Base-by-base conservation (phyloP, 2,797 vertebrate species). In the Anguilla marmorata region DNA sequence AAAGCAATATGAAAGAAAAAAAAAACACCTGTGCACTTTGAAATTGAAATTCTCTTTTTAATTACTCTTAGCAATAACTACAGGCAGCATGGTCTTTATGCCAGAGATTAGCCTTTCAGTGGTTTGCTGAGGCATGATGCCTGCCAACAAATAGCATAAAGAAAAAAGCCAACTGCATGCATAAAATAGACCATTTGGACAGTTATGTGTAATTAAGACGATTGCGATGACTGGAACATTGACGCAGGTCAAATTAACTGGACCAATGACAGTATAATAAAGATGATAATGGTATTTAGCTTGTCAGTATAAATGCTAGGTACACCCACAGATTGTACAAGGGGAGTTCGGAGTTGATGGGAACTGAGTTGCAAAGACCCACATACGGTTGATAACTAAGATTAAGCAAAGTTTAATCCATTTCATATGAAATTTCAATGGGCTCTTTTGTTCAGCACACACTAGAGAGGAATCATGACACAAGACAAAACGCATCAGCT, bases 151-250 rank as follows among this genome's bases (percentile, higher is more conserved):
- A 60, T 37, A 33, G 19, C 3, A 9, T 58, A 0, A 30, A 56
- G 84, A 85, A 45, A 88, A 86, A 48, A 63, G 14, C 27, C 41
- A 72, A 79, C 80, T 48, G 54, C 14, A 79, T 76, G 82, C 27
- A 60, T 37, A 45, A 60, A 58, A 19, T 30, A n/a, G 54, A 79
- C 48, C 37, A 79, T 79, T 45, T 79, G 12, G 69, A 88, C 14
- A 52, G 56, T 1, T 45, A 56, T 16, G 54, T 41, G 72, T 21
- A 82, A 88, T 86, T 88, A 86, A 80, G 72, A 83, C 21, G 27
- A 66, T 85, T 82, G 72, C 74, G 45, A 63, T 83, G n/a, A 86
- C 76, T 86, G 72, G 76, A 66, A 88, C 54, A 24, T 76, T 69
- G 21, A 86, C 9, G 66, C 37, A 58, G 54, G 84, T 16, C 19